Conservation (phyloP, 2,113 vertebrate genomes). For the Mesitornis unicolor region DNA sequence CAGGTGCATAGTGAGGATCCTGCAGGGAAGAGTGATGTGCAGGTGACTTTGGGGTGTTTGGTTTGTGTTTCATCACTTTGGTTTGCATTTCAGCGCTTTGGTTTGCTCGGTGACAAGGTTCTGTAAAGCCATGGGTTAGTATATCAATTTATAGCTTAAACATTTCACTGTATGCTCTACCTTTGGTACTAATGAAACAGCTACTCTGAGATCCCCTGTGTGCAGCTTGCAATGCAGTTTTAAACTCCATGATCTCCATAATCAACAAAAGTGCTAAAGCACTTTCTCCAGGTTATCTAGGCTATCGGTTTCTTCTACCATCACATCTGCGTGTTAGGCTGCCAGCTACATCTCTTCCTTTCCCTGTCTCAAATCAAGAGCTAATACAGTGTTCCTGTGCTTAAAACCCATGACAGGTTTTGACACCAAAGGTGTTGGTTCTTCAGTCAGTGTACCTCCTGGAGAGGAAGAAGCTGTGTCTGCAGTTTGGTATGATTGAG, state of each 20-base stretch:
- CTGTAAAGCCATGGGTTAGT: background rate
- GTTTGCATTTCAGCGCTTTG: background rate
- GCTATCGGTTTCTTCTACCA: background rate
- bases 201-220: background rate
- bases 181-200: background rate
- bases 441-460: background rate
- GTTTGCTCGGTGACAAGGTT: background rate
- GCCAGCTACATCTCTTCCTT: background rate
- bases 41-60: background rate
- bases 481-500: background rate
- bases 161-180: background rate
- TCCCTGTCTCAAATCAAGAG: background rate
- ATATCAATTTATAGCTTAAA: background rate
- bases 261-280: background rate
- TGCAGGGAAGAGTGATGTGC: background rate
- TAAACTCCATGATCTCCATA: background rate
- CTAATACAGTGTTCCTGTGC: background rate
- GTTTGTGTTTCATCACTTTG: background rate
- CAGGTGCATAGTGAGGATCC: background rate
- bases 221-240: background rate
- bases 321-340: background rate
- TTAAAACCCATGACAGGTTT: background rate
- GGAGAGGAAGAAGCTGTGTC: background rate
- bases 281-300: background rate
- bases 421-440: background rate